Evolutionary conservation across 2,888 invertebrate species (phyloP).

Genomic region (Noctua janthe): DNA sequence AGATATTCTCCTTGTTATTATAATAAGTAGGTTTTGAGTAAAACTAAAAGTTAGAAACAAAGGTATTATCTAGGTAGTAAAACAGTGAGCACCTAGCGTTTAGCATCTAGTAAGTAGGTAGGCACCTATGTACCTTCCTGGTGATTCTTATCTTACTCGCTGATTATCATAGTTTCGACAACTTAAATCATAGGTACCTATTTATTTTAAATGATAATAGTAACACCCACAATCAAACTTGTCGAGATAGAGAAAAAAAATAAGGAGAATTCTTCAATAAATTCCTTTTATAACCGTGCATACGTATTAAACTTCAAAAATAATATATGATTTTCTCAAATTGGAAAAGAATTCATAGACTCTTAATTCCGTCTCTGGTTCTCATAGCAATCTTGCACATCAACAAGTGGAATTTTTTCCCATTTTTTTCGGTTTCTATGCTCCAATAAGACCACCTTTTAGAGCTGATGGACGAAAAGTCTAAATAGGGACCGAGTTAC

Average conservation of each 20-base stretch:
- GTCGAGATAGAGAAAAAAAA: constrained; percentile 13
- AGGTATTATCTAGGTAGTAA: not conserved
- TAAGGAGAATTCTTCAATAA: not conserved
- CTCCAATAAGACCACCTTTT: not conserved
- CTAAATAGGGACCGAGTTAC: no score
- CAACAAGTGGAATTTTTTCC: not conserved
- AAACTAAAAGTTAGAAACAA: not conserved
- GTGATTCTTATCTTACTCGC: not conserved
- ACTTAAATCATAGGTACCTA: not conserved
- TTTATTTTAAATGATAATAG: constrained; percentile 6
- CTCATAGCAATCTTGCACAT: not conserved
- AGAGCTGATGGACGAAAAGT: no score
- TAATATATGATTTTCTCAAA: not conserved
- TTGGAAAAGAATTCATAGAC: not conserved
- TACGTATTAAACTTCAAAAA: no score
- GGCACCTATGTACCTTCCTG: not conserved
- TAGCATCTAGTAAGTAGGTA: not conserved
- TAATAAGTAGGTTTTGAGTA: not conserved
- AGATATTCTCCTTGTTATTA: not conserved
- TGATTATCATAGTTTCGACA: not conserved
- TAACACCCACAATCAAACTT: not conserved
- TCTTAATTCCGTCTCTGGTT: not conserved
- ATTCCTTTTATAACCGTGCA: not conserved
- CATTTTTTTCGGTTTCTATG: not conserved
- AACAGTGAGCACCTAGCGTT: not conserved